A percentile compares a stretch with the other conserved stretches of the same genome.
Evolutionary conservation across 2,888 invertebrate species (phyloP).

Genomic region (Nephrocerus scutellatus): DNA sequence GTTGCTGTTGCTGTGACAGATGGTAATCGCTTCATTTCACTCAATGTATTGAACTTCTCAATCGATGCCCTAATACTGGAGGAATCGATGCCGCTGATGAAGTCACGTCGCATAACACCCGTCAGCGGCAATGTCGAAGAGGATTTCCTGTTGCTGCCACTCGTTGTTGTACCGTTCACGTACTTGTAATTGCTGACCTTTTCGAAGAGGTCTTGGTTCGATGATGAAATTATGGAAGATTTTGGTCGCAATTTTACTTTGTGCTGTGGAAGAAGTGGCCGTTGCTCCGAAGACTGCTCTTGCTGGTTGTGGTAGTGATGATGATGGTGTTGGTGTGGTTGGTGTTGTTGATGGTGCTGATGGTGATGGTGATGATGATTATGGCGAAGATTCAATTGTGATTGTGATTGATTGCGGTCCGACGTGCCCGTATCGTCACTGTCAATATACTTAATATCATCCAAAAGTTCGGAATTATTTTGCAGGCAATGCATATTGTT

Average conservation of each 20-base stretch:
- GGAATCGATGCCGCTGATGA: conserved; percentile 36
- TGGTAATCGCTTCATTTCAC: conserved; percentile 39
- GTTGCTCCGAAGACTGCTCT: conserved; percentile 20
- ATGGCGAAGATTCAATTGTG: background rate
- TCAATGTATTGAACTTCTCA: conserved; percentile 43
- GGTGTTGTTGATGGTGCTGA: conserved; percentile 5
- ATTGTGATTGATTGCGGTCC: background rate
- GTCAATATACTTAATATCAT: conserved; percentile 41
- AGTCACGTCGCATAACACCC: conserved; percentile 18
- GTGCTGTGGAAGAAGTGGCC: conserved; percentile 21
- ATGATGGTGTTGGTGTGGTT: background rate
- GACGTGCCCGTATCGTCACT: conserved; percentile 32
- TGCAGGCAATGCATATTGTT: conserved; percentile 24
- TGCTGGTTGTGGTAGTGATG: conserved; percentile 19
- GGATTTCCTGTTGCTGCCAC: conserved; percentile 22
- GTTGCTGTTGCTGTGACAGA: conserved; percentile 18
- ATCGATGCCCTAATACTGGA: conserved; percentile 42
- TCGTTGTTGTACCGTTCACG: conserved; percentile 29
- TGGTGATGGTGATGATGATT: conserved; percentile 18
- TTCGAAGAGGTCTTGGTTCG: conserved; percentile 32
- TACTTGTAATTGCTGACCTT: conserved; percentile 38
- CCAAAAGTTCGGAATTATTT: conserved; percentile 21
- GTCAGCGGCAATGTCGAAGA: conserved; percentile 16
- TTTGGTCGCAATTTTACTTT: conserved; percentile 23
- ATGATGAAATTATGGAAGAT: conserved; percentile 27